Evolutionary conservation across 2,888 invertebrate genomes (phyloP).

Genomic region (Cistogaster globosa): DNA sequence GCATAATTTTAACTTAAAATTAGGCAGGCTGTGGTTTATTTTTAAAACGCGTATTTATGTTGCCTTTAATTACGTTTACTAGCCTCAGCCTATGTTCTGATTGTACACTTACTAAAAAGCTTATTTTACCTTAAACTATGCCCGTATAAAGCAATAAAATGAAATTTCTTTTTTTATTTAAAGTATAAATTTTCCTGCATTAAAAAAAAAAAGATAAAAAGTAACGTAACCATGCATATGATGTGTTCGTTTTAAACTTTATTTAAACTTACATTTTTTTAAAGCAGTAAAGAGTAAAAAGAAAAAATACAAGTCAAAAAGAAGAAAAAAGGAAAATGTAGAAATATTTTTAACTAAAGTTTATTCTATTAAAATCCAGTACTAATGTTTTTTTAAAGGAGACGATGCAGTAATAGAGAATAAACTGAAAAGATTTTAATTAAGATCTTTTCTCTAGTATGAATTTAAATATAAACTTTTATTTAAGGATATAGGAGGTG

Average conservation of each 20-base stretch:
- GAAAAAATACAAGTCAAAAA: slow-evolving; percentile 19
- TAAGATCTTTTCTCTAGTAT: slow-evolving; percentile 65
- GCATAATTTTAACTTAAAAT: too few relatives aligned
- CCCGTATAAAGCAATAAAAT: too few relatives aligned
- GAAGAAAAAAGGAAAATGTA: slow-evolving; percentile 1
- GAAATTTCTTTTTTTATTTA: not conserved
- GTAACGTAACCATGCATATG: slow-evolving; percentile 24
- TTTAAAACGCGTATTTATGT: too few relatives aligned
- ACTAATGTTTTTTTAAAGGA: slow-evolving; percentile 29
- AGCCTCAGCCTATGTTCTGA: too few relatives aligned
- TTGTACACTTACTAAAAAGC: too few relatives aligned
- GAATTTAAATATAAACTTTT: slow-evolving; percentile 64
- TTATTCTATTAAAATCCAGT: slow-evolving; percentile 19
- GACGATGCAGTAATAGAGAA: slow-evolving; percentile 37
- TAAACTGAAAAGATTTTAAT: slow-evolving; percentile 67
- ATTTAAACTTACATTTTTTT: slow-evolving; percentile 24
- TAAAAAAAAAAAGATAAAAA: not conserved
- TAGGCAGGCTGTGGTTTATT: too few relatives aligned
- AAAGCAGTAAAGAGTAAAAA: slow-evolving; percentile 12
- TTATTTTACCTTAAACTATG: too few relatives aligned
- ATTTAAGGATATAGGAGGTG: slow-evolving; percentile 32
- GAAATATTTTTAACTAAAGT: slow-evolving; percentile 39
- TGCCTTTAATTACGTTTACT: too few relatives aligned
- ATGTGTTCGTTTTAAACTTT: slow-evolving; percentile 44
- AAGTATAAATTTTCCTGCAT: not conserved